Evolutionary conservation across 30 jellyfish, hydroid and myxozoan genomes (phyloP).

Genomic region (Cassiopea xamachana): DNA sequence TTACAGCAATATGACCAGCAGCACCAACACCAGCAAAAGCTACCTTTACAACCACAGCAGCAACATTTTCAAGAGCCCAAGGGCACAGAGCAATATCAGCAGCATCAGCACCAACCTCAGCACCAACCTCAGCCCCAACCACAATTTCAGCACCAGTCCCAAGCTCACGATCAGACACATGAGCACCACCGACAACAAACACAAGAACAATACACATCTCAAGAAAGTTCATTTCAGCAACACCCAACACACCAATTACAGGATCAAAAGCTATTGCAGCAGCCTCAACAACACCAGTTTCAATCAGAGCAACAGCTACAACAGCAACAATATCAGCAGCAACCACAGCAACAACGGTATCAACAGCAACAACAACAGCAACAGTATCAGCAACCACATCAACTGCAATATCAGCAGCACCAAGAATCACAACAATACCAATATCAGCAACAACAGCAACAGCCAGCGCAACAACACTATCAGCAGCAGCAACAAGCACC

Average conservation of each 20-base stretch:
- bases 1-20: conserved; percentile 21
- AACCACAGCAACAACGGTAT: conserved; percentile 24
- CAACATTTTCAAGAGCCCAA: neutral
- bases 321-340: conserved; percentile 15
- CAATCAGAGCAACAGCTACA: conserved; percentile 22
- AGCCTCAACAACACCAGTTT: conserved; percentile 20
- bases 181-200: conserved; percentile 20
- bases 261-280: conserved; percentile 7
- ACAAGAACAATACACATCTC: neutral
- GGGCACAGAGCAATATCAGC: conserved; percentile 8
- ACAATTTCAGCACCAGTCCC: conserved; percentile 10
- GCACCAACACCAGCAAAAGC: conserved; percentile 25
- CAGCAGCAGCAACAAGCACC: conserved; percentile 10
- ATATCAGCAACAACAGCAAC: conserved; percentile 2
- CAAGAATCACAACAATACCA: neutral
- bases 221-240: conserved; percentile 17
- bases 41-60: neutral
- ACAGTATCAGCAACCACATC: conserved; percentile 9
- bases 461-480: conserved; percentile 16
- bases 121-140: conserved; percentile 3
- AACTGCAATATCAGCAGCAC: conserved; percentile 24
- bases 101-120: neutral
- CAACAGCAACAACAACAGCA: conserved; percentile 29
- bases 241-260: neutral
- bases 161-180: conserved; percentile 5